Conservation (phyloP, 2,113 vertebrate genomes). For the Trochalopteron elliotii region DNA sequence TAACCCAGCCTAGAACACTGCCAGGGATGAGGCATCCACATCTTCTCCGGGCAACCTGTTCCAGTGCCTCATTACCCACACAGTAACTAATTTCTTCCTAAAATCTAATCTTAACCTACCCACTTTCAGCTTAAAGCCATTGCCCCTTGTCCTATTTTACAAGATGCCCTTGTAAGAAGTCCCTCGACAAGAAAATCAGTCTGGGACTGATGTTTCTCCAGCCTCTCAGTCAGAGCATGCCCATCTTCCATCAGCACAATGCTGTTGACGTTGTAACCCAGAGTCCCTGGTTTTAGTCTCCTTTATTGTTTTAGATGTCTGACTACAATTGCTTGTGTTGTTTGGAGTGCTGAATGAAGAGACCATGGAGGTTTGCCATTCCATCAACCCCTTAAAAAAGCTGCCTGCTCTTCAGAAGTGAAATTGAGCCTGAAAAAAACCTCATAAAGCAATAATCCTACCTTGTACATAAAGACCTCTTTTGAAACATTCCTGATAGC, state of each 20-base stretch:
- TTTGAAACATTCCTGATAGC: not conserved
- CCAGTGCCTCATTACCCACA: not conserved
- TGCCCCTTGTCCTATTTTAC: not conserved
- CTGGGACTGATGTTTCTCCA: not conserved
- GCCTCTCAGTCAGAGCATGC: not conserved
- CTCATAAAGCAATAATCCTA: not conserved
- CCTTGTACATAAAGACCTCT: not conserved
- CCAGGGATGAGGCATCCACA: not conserved
- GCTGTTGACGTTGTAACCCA: not conserved
- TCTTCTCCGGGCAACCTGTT: not conserved
- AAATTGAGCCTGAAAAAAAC: not conserved
- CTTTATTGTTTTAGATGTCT: not conserved
- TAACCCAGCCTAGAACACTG: not conserved
- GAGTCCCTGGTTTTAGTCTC: not conserved
- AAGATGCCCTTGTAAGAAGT: not conserved
- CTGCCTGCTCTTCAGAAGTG: not conserved
- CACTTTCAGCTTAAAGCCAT: not conserved
- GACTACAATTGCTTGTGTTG: not conserved
- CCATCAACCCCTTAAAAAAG: not conserved
- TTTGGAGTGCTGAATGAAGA: not conserved
- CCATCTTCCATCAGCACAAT: not conserved
- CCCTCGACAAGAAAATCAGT: not conserved
- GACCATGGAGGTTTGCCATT: not conserved
- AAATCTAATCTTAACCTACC: not conserved
- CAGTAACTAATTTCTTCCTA: not conserved